phyloP scores from a whole-genome alignment of 2,113 vertebrate species.

The Amazona vittata region DNA sequence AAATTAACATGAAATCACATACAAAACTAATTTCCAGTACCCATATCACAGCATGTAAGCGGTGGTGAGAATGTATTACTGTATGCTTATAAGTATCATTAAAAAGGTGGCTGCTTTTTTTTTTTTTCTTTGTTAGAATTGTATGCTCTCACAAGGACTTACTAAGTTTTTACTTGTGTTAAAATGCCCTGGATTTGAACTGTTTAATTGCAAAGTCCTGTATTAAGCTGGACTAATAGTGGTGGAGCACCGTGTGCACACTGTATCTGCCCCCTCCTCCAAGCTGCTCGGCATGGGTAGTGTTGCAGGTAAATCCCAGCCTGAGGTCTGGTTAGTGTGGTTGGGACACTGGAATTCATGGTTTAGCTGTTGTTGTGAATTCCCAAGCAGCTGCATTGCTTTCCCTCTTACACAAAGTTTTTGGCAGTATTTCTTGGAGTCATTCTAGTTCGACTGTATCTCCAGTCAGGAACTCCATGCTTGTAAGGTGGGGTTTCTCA shows the following conservation, averaged over 20 bases:
- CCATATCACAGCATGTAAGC: not conserved
- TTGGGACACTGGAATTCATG: not conserved
- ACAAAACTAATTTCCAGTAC: not conserved
- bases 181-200: not conserved
- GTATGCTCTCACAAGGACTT: not conserved
- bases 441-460: not conserved
- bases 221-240: not conserved
- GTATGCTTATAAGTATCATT: not conserved
- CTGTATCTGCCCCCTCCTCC: not conserved
- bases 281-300: rapidly evolving
- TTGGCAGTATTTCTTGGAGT: not conserved
- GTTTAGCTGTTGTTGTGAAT: not conserved
- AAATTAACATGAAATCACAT: not conserved
- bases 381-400: not conserved
- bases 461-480: not conserved
- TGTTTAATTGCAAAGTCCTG: not conserved
- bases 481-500: not conserved
- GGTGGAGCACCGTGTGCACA: rapidly evolving
- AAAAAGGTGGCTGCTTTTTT: not conserved
- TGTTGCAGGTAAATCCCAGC: not conserved
- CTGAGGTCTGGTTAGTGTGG: not conserved
- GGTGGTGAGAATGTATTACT: not conserved
- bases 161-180: not conserved
- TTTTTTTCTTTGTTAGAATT: not conserved
- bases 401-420: not conserved